Base-by-base conservation (phyloP, 2,113 vertebrate genomes). In the Kryptolebias marmoratus region DNA sequence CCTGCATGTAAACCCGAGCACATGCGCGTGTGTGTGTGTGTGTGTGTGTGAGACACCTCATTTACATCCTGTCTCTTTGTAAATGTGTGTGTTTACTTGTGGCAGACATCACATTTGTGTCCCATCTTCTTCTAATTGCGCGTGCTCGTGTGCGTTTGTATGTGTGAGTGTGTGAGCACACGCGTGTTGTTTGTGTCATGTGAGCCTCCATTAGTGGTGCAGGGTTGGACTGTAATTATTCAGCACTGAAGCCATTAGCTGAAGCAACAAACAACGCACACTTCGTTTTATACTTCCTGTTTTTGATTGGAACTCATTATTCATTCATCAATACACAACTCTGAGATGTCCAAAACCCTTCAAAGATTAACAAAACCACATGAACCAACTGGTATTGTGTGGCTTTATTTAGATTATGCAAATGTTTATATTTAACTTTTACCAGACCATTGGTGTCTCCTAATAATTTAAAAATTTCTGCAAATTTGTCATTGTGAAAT, bases 221-320 rank as follows among this genome's bases (percentile, higher is more conserved):
- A 59, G 36, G 53, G 63, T 56, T 54, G 50, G 66, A 52, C 64
- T 86, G 73, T 89, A 88, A 89, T 91, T 80, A 90, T 89, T 91
- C 72, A 84, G 71, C 81, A 65, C 65, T 68, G 76, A 56, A 74
- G 74, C 82, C 80, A 88, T 93, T 90, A 90, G 81, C 75, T 52
- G 74, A 64, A 71, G 68, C 68, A 81, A 72, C 79, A 77, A 85
- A 81, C 73, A 79, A 57, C 71, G 30, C 36, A 62, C 32, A 44
- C 73, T 70, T 59, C 44, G 13, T 57, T 39, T 82, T 52, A 2
- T 1, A 75, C 85, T 84, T 80, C 76, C 75, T 65, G 62, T 73
- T 50, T 81, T 4, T 44, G 66, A 22, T 45, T 16, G 42, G 31
- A 55, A 53, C 56, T 3, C 27, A 61, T 71, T 61, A 49, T 45